phyloP scores from a whole-genome alignment of 1,140 invertebrate species.

The Drosophila nannoptera region DNA sequence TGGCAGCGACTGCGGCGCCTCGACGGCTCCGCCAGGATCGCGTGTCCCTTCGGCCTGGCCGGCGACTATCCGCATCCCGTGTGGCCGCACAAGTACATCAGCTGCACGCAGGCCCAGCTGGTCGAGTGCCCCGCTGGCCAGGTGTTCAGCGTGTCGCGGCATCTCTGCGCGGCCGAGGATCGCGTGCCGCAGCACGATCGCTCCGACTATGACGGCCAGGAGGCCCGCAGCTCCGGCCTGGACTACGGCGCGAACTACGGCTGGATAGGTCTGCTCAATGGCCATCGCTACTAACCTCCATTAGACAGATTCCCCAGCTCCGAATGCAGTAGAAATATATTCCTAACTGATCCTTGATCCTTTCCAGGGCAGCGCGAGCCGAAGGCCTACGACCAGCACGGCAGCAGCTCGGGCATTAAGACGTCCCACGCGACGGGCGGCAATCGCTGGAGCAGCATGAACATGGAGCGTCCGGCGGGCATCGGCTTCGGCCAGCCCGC shows the following conservation, averaged over 20 bases:
- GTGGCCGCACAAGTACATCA: conserved; percentile 84
- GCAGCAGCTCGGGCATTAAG: conserved; percentile 34
- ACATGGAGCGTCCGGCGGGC: conserved; percentile 61
- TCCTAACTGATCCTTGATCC: background rate
- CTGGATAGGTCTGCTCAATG: conserved; percentile 47
- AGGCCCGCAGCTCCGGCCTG: background rate
- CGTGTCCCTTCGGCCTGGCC: conserved; percentile 81
- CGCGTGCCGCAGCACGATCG: conserved; percentile 51
- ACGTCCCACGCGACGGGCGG: conserved; percentile 22
- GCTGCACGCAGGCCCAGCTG: conserved; percentile 79
- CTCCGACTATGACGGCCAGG: conserved; percentile 27
- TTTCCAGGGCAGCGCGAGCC: conserved; percentile 57
- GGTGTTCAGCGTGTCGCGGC: conserved; percentile 61
- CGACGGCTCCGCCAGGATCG: background rate
- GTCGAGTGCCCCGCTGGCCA: conserved; percentile 41
- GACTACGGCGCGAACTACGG: background rate
- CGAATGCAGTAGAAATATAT: background rate
- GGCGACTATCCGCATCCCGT: conserved; percentile 82
- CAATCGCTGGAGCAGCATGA: conserved; percentile 71
- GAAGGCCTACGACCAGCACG: conserved; percentile 42
- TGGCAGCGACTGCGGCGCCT: conserved; percentile 29
- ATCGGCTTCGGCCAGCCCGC: conserved; percentile 36
- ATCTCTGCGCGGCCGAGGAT: conserved; percentile 39
- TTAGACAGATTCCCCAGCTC: background rate
- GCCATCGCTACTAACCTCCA: conserved; percentile 63